Conservation (phyloP, 2,797 vertebrate species). For the Catamblyrhynchus diadema region DNA sequence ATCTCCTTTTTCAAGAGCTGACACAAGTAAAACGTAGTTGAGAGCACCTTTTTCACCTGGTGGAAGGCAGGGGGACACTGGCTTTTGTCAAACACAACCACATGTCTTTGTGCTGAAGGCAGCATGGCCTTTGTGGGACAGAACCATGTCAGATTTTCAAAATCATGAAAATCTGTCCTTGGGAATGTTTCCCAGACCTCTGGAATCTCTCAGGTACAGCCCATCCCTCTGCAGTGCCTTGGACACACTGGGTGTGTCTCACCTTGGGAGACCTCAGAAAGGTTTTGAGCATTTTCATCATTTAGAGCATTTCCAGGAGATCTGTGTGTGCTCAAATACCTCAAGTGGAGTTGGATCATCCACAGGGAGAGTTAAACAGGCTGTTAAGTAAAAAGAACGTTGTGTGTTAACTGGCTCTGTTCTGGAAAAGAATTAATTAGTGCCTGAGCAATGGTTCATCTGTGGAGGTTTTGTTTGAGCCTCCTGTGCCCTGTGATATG, state of each 20-base stretch:
- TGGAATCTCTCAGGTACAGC: neutral
- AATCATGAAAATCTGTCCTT: neutral
- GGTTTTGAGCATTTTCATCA: neutral
- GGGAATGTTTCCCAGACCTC: neutral
- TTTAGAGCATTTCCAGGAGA: neutral
- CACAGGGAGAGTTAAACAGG: neutral
- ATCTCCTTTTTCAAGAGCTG: neutral
- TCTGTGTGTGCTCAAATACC: neutral
- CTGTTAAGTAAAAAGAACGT: neutral
- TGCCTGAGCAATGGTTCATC: neutral
- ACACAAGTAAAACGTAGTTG: rapidly evolving
- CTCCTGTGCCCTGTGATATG: rapidly evolving
- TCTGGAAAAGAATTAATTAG: conserved; percentile 10
- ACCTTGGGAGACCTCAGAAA: neutral
- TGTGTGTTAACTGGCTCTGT: neutral
- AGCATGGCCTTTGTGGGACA: rapidly evolving
- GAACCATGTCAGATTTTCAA: neutral
- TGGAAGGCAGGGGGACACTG: neutral
- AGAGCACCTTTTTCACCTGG: neutral
- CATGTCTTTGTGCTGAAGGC: neutral
- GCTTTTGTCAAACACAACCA: neutral
- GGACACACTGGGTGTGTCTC: neutral
- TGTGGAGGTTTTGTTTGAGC: neutral
- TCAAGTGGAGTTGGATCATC: neutral
- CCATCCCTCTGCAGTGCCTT: neutral